Evolutionary conservation across 1,140 invertebrate species (phyloP).

Genomic region (Brachionus rotundiformis): DNA sequence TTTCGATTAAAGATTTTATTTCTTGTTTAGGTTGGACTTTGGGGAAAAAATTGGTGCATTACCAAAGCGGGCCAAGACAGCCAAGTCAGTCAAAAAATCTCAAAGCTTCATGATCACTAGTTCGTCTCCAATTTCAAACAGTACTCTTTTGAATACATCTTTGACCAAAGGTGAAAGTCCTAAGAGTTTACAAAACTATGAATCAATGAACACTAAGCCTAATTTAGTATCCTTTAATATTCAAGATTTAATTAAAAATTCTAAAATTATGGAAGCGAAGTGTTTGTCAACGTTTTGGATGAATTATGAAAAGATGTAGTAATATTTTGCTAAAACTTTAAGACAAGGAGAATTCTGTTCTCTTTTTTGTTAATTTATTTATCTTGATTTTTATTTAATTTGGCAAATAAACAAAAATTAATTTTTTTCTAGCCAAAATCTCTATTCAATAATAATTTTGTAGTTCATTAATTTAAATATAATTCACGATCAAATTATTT

Average conservation of each 20-base stretch:
- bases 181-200: background rate
- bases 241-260: constrained; percentile 19
- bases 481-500: too few species aligned
- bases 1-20: background rate
- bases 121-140: background rate
- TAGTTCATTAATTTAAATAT: too few species aligned
- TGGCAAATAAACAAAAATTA: too few species aligned
- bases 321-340: background rate
- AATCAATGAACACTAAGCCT: background rate
- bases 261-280: constrained; percentile 24
- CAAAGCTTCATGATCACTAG: background rate
- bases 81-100: background rate
- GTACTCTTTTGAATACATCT: constrained; percentile 4
- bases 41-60: background rate
- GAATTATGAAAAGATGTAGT: background rate
- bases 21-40: background rate
- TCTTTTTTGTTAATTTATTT: constrained; percentile 2
- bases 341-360: background rate
- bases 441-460: too few species aligned
- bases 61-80: background rate
- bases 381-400: too few species aligned
- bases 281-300: constrained; percentile 35
- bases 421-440: too few species aligned
- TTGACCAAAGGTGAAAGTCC: background rate
- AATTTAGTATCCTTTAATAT: background rate